phyloP scores from a whole-genome alignment of 1,140 invertebrate species.

The Papilio helenus region DNA sequence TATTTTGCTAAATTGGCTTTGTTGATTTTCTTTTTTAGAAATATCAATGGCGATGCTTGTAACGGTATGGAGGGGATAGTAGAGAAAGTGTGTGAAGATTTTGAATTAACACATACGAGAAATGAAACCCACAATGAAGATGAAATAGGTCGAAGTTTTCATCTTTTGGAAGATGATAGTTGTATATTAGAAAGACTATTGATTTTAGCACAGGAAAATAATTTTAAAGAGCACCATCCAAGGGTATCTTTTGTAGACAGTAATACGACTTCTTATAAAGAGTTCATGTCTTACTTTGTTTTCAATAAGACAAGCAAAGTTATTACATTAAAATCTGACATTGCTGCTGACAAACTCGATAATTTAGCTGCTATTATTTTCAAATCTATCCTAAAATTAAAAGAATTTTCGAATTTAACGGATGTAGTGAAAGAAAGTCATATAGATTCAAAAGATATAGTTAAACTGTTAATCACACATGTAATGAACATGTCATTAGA shows the following conservation, averaged over 20 bases:
- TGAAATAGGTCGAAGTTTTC: constrained; percentile 50
- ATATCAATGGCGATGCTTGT: constrained; percentile 57
- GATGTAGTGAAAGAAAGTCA: constrained; percentile 81
- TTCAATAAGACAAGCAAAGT: constrained; percentile 70
- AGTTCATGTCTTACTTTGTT: constrained; percentile 82
- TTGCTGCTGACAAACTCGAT: constrained; percentile 70
- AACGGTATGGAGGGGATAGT: constrained; percentile 60
- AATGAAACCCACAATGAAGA: constrained; percentile 35
- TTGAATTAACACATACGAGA: constrained; percentile 44
- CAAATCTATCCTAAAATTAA: constrained; percentile 84
- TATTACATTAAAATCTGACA: constrained; percentile 71
- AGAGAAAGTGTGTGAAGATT: constrained; percentile 54
- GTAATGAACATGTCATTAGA: constrained; percentile 84
- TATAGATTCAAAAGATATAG: constrained; percentile 84
- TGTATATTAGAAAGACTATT: constrained; percentile 74
- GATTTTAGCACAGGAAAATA: constrained; percentile 70
- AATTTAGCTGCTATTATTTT: constrained; percentile 85
- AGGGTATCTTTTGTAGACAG: constrained; percentile 71
- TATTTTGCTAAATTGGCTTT: constrained; percentile 66
- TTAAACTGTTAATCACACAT: constrained; percentile 86
- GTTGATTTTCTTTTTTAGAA: constrained; percentile 63
- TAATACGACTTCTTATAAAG: constrained; percentile 60
- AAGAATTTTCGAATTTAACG: constrained; percentile 78
- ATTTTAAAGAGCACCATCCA: constrained; percentile 68
- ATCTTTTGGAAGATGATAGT: constrained; percentile 72